phyloP scores from a whole-genome alignment of 2,797 vertebrate genomes.

The Mico argentatus region DNA sequence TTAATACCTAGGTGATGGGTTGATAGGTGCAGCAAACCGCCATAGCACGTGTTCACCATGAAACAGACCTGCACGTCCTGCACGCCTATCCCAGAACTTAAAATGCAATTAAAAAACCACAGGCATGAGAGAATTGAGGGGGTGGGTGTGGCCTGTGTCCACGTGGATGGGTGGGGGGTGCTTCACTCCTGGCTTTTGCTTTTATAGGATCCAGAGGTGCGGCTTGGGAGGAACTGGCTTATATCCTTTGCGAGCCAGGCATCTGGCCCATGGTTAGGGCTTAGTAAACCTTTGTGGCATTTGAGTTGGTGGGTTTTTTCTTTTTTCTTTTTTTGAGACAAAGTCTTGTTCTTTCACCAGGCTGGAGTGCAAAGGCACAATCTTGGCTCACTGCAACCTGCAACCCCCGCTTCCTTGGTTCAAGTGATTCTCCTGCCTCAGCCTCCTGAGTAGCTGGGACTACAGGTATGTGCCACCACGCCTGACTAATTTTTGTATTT shows the following conservation, averaged over 20 bases:
- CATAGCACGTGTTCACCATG: background rate
- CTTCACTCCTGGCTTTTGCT: background rate
- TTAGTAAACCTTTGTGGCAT: background rate
- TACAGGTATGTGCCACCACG: too few species aligned
- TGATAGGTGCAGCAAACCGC: background rate
- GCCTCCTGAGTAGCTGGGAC: too few species aligned
- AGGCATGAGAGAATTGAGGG: background rate
- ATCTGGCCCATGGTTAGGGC: background rate
- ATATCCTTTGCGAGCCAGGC: background rate
- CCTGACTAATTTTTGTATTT: too few species aligned
- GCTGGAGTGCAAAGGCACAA: too few species aligned
- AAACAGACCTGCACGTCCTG: background rate
- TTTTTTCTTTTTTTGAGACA: too few species aligned
- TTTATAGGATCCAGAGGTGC: rapidly evolving
- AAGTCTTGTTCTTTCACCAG: background rate
- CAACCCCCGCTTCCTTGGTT: too few species aligned
- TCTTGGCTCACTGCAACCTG: too few species aligned
- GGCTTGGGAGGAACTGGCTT: background rate
- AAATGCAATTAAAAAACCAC: background rate
- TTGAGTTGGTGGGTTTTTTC: background rate
- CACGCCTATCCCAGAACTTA: background rate
- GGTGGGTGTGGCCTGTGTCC: background rate
- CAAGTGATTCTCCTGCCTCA: too few species aligned
- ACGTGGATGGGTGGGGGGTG: background rate
- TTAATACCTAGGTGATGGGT: background rate